Evolutionary conservation across 2,113 vertebrate genomes (phyloP).

Genomic region (Prinia subflava): DNA sequence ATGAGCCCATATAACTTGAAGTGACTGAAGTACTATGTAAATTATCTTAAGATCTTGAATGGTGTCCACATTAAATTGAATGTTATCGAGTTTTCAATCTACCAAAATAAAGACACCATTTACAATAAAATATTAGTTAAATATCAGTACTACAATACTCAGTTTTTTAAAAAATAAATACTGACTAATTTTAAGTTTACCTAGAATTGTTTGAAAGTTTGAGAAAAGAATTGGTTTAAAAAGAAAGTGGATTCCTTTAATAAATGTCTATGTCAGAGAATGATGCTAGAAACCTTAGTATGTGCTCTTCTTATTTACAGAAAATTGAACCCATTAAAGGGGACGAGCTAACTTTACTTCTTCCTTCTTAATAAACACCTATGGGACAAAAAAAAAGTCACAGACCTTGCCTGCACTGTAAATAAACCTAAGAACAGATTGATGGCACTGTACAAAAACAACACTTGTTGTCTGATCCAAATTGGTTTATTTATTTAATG

Average conservation of each 20-base stretch:
- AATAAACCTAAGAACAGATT: not conserved
- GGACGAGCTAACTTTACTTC: not conserved
- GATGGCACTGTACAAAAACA: not conserved
- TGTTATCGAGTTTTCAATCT: not conserved
- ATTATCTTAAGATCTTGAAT: not conserved
- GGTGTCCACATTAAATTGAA: not conserved
- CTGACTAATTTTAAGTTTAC: not conserved
- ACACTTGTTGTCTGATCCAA: not conserved
- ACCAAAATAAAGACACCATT: not conserved
- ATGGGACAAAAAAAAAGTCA: not conserved
- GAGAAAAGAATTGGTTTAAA: not conserved
- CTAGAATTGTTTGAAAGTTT: not conserved
- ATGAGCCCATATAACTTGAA: not conserved
- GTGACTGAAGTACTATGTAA: not conserved
- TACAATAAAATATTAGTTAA: not conserved
- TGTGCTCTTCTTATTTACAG: not conserved
- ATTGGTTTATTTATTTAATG: not conserved
- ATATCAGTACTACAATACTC: not conserved
- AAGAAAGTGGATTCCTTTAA: not conserved
- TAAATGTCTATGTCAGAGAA: not conserved
- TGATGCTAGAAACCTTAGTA: not conserved
- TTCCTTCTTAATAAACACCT: not conserved
- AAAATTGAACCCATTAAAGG: not conserved
- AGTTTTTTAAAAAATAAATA: not conserved
- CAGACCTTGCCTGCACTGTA: not conserved